These are phyloP conservation scores for Botia kubotai DNA, from an alignment of 2,797 vertebrate species.

Conservation along the genomic window DNA sequence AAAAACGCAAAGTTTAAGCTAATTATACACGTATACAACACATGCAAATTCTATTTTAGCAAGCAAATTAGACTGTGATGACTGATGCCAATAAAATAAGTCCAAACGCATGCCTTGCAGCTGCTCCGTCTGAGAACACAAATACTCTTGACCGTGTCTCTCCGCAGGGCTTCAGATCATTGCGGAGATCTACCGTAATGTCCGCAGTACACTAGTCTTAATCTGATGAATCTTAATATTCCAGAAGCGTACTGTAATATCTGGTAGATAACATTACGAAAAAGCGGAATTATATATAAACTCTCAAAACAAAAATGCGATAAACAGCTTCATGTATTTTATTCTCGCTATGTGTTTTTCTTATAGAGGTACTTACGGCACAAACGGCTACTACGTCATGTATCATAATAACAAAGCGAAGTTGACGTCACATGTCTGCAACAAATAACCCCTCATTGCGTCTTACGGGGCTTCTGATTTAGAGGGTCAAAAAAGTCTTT, in stretches of 20 bases:
- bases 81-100: conserved; percentile 20
- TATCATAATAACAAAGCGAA: neutral
- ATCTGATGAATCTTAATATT: neutral
- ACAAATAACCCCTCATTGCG: conserved; percentile 1
- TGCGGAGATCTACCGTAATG: conserved; percentile 71
- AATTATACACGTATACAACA: neutral
- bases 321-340: neutral
- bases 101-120: conserved; percentile 53
- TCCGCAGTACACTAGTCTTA: conserved; percentile 39
- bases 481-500: neutral
- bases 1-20: neutral
- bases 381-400: conserved; percentile 22
- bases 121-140: conserved; percentile 60
- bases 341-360: neutral
- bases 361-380: conserved; percentile 45
- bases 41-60: neutral
- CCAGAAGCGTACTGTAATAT: neutral
- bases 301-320: neutral
- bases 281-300: too few relatives aligned
- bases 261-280: neutral
- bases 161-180: conserved; percentile 66
- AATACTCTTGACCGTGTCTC: conserved; percentile 59
- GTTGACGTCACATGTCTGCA: conserved; percentile 12
- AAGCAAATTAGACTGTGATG: neutral
- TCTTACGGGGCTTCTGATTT: neutral